Evolutionary conservation across 2,888 invertebrate species (phyloP), one percentile per base, ranked within the genome.

Genomic region (Drosophila rubida): DNA sequence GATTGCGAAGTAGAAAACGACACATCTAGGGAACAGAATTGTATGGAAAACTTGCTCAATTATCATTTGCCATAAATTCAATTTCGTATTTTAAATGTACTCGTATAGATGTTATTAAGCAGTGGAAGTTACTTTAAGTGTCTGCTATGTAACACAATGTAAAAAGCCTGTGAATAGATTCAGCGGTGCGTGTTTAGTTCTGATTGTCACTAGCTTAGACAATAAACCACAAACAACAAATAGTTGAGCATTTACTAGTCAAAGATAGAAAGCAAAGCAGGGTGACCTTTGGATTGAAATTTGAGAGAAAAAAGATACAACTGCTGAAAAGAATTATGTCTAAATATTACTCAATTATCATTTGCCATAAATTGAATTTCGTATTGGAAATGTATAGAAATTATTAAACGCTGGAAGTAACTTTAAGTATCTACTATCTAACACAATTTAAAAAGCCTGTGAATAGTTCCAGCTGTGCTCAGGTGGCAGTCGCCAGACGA

Each of bases 391-490:
- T 23, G 5, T 6, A 23, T 6, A 23, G 5, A 6, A 25, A 25
- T 6, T 7, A 25, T 6, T 27, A 2, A 30, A 8, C 3, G 2
- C 6, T 7, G 7, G 2, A 37, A 1, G 2, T 14, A 14, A 14
- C 13, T 37, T 37, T 37, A 37, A 37, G 7, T 14, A 14, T 25
- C 7, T 25, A 6, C 25, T 5, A 4, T 25, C 7, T 25, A 25
- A 25, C 25, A 6, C 7, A 25, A 41, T 8, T 46, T 4, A 39
- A 0, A 9, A 51, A 19, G 13, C 45, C 39, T 78, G 80, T n/a
- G 78, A 78, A 72, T n/a, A 0, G 13, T 1, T 7, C 11, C 80
- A 80, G 66, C 61, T 61, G 49, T 42, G 54, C 30, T 45, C 44
- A 41, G 23, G 22, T 39, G 23, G 44, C 16, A 30, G 48, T n/a